Evolutionary conservation across 2,797 vertebrate species (phyloP), one percentile per base, ranked within the genome.

Genomic region (Diceros bicornis): DNA sequence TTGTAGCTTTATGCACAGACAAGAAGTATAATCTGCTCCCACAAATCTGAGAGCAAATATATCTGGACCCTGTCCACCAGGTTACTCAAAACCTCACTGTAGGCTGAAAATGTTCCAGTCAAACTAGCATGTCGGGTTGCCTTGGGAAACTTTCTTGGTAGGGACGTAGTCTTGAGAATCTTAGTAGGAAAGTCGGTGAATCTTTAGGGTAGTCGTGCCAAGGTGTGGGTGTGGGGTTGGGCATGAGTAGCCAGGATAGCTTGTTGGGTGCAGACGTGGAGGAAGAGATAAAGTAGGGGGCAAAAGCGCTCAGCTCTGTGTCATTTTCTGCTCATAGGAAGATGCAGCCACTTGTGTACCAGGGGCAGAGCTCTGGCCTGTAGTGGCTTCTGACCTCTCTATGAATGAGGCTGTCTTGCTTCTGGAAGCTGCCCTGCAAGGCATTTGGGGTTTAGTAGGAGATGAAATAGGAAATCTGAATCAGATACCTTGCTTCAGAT

Each of bases 401-500:
- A 52, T 94, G 61, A 91, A 66, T 84, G 59, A 92, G 20, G 47
- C 25, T 66, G 72, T 61, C 21, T 85, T 85, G 34, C 52, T 91
- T 14, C 66, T 74, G 41, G 41, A 41, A 44, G 66, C 37, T 89
- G 4, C 44, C 47, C 66, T 92, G 34, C 34, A 91, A 82, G 91
- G 62, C 66, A 41, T 91, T 57, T 92, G 34, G 52, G 52, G 18
- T 83, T 97, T 89, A 83, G 18, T 59, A 92, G 61, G 88, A 79
- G 29, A 52, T 75, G 74, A 68, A 84, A 77, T 86, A 83, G 23
- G 62, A 75, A 93, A 23, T 81, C 44, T 86, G 59, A 97, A 72
- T 84, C 52, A 91, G 32, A 69, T 86, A 74, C 44, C 23, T 94
- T 93, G 69, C 55, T 96, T 96, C 90, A 91, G 7, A 82, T 61